Conservation (phyloP, 2,797 vertebrate genomes). For the Pseudochirops cupreus region DNA sequence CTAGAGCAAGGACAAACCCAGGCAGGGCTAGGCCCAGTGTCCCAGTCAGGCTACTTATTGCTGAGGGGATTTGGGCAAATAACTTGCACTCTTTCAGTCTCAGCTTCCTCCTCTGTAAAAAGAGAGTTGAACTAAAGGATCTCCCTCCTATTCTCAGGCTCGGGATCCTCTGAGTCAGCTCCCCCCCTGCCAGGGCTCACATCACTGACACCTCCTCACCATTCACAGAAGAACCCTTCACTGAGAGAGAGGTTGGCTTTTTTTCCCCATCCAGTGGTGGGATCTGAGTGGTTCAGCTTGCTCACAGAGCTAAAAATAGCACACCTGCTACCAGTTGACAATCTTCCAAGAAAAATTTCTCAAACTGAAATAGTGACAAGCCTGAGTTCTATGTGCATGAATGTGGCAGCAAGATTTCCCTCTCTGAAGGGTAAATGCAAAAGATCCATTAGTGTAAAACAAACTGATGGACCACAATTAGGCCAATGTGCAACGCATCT, state of each 20-base stretch:
- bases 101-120: background rate
- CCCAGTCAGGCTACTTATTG: background rate
- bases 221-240: background rate
- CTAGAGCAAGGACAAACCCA: background rate
- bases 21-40: background rate
- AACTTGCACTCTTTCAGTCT: background rate
- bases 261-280: background rate
- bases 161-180: background rate
- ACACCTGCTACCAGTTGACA: background rate
- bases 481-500: background rate
- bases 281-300: background rate
- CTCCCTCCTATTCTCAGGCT: background rate
- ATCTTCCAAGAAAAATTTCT: background rate
- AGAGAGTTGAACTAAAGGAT: background rate
- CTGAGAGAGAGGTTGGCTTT: background rate
- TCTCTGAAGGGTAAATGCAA: background rate
- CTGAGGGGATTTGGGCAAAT: background rate
- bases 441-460: background rate
- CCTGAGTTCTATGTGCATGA: background rate
- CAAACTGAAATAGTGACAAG: background rate
- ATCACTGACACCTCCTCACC: background rate
- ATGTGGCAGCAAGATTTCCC: background rate
- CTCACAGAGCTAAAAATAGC: background rate
- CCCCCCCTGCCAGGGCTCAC: background rate
- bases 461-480: background rate